Conservation (phyloP, 2,797 vertebrate species). For the Rhinichthys osculus region DNA sequence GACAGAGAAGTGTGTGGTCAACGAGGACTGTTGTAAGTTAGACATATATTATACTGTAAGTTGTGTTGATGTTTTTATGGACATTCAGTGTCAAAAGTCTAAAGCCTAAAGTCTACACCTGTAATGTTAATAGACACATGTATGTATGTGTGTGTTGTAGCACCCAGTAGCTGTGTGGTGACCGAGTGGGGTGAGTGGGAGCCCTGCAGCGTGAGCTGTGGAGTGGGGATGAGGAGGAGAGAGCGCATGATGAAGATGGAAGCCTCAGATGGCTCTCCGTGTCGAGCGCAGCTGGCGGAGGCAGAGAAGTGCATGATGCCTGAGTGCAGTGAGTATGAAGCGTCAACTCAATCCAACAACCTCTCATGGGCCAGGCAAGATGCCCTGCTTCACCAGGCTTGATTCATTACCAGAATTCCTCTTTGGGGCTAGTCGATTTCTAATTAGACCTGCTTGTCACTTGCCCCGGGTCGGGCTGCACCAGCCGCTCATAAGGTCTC, state of each 20-base stretch:
- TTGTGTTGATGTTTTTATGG: background rate
- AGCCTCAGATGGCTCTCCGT: constrained; percentile 89
- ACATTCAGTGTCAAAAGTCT: background rate
- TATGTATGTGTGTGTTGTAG: constrained; percentile 67
- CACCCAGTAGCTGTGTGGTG: constrained; percentile 91
- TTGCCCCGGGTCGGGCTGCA: background rate
- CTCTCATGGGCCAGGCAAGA: constrained; percentile 13
- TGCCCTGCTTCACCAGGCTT: constrained; percentile 3
- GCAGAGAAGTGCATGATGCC: constrained; percentile 98
- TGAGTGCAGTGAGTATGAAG: constrained; percentile 89
- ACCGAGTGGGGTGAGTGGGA: constrained; percentile 95
- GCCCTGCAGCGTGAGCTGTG: constrained; percentile 92
- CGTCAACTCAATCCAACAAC: constrained; percentile 1
- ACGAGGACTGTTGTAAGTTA: constrained; percentile 93
- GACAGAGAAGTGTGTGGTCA: constrained; percentile 92
- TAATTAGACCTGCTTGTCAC: constrained; percentile 32
- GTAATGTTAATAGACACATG: background rate
- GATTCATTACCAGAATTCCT: constrained; percentile 25
- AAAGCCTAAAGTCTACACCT: background rate
- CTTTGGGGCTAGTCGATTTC: constrained; percentile 35
- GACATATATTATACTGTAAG: background rate
- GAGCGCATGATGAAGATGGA: constrained; percentile 97
- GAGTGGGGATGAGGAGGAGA: constrained; percentile 86
- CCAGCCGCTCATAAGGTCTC: background rate
- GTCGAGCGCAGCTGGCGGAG: constrained; percentile 86